Conservation (phyloP, 2,113 vertebrate species). For the Tretioscincus oriximinensis region DNA sequence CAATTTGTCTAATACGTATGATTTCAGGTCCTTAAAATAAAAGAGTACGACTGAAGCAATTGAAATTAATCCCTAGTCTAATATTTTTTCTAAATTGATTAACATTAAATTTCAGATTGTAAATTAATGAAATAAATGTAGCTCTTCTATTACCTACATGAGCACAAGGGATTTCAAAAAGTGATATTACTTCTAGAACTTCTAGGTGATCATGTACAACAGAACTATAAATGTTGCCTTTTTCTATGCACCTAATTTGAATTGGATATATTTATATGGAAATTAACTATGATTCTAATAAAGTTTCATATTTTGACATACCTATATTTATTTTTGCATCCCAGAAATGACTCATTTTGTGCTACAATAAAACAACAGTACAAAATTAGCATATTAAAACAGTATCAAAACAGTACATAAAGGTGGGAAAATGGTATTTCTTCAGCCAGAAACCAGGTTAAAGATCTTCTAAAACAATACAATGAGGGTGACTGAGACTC, state of each 20-base stretch:
- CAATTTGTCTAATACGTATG: conserved; percentile 9
- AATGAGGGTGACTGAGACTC: too few species aligned
- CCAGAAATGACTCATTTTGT: background rate
- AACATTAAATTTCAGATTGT: background rate
- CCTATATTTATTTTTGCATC: background rate
- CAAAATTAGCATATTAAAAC: too few species aligned
- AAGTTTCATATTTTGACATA: background rate
- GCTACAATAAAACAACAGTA: background rate
- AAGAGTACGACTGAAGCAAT: background rate
- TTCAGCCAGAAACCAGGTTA: too few species aligned
- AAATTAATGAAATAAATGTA: background rate
- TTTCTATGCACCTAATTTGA: background rate
- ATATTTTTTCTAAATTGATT: background rate
- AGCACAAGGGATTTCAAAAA: background rate
- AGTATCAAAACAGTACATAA: too few species aligned
- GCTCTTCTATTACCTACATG: background rate
- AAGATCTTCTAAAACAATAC: too few species aligned
- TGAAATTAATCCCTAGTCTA: background rate
- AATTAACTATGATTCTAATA: background rate
- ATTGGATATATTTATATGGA: background rate
- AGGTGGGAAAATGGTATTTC: too few species aligned
- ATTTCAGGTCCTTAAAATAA: conserved; percentile 14
- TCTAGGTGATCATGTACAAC: background rate
- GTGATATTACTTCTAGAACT: background rate
- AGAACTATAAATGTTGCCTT: background rate